A percentile compares a stretch with the other conserved stretches of the same genome.
phyloP scores from a whole-genome alignment of 2,113 vertebrate species.

The Chionomys nivalis region DNA sequence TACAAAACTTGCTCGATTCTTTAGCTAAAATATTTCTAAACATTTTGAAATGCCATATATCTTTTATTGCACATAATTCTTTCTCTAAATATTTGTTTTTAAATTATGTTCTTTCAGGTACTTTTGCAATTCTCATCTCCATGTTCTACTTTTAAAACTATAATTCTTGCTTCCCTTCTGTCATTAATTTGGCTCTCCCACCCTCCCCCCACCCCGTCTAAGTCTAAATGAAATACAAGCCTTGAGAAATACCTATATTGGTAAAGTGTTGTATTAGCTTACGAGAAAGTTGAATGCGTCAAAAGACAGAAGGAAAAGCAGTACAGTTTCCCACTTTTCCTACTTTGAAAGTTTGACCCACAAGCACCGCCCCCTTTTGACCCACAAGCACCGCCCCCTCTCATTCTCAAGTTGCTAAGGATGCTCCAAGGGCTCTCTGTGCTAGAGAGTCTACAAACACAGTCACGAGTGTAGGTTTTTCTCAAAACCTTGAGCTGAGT shows the following conservation, averaged over 20 bases:
- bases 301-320: constrained; percentile 72
- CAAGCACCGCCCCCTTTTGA: constrained; percentile 11
- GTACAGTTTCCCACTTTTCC: constrained; percentile 36
- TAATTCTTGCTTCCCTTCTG: constrained; percentile 72
- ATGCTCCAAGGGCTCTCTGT: neutral
- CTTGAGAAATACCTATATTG: constrained; percentile 66
- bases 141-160: constrained; percentile 71
- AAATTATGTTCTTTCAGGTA: constrained; percentile 66
- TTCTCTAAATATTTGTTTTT: constrained; percentile 83
- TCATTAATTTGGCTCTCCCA: constrained; percentile 33
- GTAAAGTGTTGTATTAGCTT: constrained; percentile 80
- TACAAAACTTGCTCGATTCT: constrained; percentile 91
- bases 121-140: constrained; percentile 73
- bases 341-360: constrained; percentile 3
- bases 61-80: constrained; percentile 78
- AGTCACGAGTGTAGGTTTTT: neutral
- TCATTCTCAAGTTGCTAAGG: neutral
- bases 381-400: constrained; percentile 13
- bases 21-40: constrained; percentile 85
- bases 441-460: neutral
- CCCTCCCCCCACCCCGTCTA: constrained; percentile 62
- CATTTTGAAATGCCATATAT: constrained; percentile 74
- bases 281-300: constrained; percentile 73
- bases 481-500: constrained; percentile 40
- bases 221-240: constrained; percentile 80